phyloP scores from a whole-genome alignment of 2,888 invertebrate species.

The Meteorus colon region DNA sequence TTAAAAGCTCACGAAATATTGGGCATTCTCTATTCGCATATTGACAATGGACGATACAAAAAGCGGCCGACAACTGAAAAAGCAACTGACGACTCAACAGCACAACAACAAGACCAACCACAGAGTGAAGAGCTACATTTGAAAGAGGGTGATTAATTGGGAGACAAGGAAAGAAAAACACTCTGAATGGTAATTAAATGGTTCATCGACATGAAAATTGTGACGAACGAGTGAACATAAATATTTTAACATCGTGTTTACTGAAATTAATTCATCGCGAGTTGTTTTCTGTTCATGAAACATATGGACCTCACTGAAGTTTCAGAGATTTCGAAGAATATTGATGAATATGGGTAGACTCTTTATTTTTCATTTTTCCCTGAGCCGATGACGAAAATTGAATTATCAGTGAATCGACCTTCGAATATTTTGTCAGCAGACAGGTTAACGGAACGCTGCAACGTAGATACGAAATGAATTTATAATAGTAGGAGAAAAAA shows the following conservation, averaged over 20 bases:
- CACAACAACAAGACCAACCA: constrained; percentile 14
- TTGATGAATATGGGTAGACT: background rate
- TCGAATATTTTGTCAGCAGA: background rate
- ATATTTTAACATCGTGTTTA: background rate
- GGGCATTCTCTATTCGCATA: constrained; percentile 70
- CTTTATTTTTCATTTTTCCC: background rate
- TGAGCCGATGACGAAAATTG: background rate
- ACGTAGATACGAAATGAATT: background rate
- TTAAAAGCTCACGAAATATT: constrained; percentile 80
- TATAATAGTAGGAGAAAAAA: background rate
- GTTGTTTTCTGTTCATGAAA: background rate
- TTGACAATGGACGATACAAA: constrained; percentile 54
- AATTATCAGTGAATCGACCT: constrained; percentile 7
- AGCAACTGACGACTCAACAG: background rate
- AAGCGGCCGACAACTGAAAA: constrained; percentile 42
- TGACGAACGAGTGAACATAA: background rate
- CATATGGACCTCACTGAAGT: background rate
- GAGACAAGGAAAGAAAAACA: background rate
- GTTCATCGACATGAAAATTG: background rate
- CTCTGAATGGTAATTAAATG: background rate
- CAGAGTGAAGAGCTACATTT: constrained; percentile 28
- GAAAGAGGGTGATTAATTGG: background rate
- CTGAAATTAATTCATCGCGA: background rate
- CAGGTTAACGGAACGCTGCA: background rate
- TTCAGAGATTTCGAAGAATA: background rate